Percentiles rank a stretch among this genome's conserved stretches.
Evolutionary conservation across 1,140 invertebrate genomes (phyloP).

Genomic region (Sycobia sp.): DNA sequence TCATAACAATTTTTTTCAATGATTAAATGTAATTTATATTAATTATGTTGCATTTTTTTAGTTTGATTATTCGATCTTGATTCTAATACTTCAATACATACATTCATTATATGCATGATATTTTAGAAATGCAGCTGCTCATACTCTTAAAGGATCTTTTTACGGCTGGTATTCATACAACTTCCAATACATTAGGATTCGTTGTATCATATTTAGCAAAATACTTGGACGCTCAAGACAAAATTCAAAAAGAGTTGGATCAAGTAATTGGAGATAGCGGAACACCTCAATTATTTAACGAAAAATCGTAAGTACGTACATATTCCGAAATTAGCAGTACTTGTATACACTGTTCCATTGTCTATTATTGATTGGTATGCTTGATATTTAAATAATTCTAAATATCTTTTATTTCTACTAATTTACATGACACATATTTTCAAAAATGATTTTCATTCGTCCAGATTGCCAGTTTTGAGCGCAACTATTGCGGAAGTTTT

Average conservation of each 20-base stretch:
- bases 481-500: slow-evolving; percentile 60
- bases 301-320: slow-evolving; percentile 47
- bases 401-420: background rate
- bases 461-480: slow-evolving; percentile 60
- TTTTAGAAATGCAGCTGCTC: slow-evolving; percentile 62
- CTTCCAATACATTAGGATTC: slow-evolving; percentile 67
- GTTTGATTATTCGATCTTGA: too few species aligned
- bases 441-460: slow-evolving; percentile 4
- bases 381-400: too few species aligned
- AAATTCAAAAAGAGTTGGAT: slow-evolving; percentile 67
- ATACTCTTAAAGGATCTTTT: slow-evolving; percentile 65
- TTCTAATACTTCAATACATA: too few species aligned
- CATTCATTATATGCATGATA: background rate
- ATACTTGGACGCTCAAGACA: slow-evolving; percentile 64
- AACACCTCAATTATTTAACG: slow-evolving; percentile 56
- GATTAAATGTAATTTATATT: too few species aligned
- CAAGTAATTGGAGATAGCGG: slow-evolving; percentile 56
- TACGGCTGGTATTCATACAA: slow-evolving; percentile 69
- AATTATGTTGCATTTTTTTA: too few species aligned
- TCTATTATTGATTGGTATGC: background rate
- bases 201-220: slow-evolving; percentile 64
- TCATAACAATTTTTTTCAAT: too few species aligned
- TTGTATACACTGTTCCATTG: background rate
- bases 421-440: background rate
- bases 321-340: background rate